Base-by-base conservation (phyloP, 1,140 invertebrate genomes). In the Drosophila nannoptera region DNA sequence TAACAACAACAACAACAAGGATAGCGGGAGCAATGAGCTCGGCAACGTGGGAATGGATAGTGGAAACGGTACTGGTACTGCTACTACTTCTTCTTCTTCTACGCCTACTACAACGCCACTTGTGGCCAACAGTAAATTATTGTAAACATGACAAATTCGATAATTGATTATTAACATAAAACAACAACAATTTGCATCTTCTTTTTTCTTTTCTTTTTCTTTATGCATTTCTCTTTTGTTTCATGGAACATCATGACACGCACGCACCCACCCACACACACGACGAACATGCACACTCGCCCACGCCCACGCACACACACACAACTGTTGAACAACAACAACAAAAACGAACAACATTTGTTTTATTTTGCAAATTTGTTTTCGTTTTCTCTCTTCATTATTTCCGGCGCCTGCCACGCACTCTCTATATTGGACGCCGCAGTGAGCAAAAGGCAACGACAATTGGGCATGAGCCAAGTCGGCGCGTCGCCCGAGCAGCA, bases 111-210 rank as follows among this genome's bases (percentile, higher is more conserved):
- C 87, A 89, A 89, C 87, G 87, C 87, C 87, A 80, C 78, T 88
- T 87, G 84, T 87, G 87, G 88, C 86, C 88, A 89, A 89, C 88
- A 89, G 88, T 89, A 89, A 89, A 89, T 89, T 89, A 89, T 89
- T 89, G 88, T 89, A 89, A 89, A 89, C 88, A 89, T 89, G 78
- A 86, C 74, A 75, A 87, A 86, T 86, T 86, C 77, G 81, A 88
- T 78, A 78, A 69, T 81, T 87, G 78, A 53, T 83, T 88, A 81
- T 88, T 88, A 88, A 87, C 87, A 88, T 88, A 81, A 81, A 87
- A 82, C 82, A 87, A 86, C 83, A 86, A 86, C 82, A 83, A 87
- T 88, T 89, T 89, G 88, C 86, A 87, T 88, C 81, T 89, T 60
- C 14, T 72, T 68, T 81, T 62, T 71, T 77, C 69, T 77, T 80